phyloP scores from a whole-genome alignment of 92 coral and sea anemone species.

The Porites rus region DNA sequence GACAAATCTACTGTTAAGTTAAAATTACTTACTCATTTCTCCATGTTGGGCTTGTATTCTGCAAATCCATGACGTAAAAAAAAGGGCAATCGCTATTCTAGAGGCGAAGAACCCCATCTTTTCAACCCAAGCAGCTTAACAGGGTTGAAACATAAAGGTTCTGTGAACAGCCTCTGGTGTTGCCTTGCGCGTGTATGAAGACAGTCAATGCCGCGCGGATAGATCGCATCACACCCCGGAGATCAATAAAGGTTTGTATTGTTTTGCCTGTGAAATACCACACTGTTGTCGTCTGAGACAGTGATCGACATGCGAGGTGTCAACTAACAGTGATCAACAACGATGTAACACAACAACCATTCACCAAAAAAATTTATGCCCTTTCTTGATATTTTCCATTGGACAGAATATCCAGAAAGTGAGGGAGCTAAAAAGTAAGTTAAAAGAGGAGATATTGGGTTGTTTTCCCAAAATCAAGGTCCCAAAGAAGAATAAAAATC shows the following conservation, averaged over 20 bases:
- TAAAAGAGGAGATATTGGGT: background rate
- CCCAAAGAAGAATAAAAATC: background rate
- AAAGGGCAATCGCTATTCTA: slow-evolving; percentile 2
- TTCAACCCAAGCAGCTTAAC: slow-evolving; percentile 83
- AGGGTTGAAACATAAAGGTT: slow-evolving; percentile 99
- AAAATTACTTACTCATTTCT: slow-evolving; percentile 14
- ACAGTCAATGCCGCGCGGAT: slow-evolving; percentile 77
- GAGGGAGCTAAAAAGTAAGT: background rate
- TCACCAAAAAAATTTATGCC: background rate
- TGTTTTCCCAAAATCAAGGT: background rate
- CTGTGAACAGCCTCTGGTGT: slow-evolving; percentile 54
- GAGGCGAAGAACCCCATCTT: slow-evolving; percentile 95
- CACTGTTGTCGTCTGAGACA: slow-evolving; percentile 85
- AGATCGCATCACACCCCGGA: slow-evolving; percentile 82
- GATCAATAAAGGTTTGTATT: slow-evolving; percentile 74
- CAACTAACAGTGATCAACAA: slow-evolving; percentile 12
- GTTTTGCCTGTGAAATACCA: slow-evolving; percentile 79
- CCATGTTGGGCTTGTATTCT: slow-evolving; percentile 42
- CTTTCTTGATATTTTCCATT: background rate
- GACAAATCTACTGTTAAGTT: background rate
- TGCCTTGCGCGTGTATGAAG: slow-evolving; percentile 89
- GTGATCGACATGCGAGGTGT: slow-evolving; percentile 49
- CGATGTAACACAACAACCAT: slow-evolving; percentile 12
- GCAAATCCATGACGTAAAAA: slow-evolving; percentile 31
- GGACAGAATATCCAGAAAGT: background rate